Percentiles rank a stretch among this genome's conserved stretches.
These are phyloP conservation scores for Synanthedon andrenaeformis DNA, from an alignment of 2,888 invertebrate genomes.

Conservation along the genomic window DNA sequence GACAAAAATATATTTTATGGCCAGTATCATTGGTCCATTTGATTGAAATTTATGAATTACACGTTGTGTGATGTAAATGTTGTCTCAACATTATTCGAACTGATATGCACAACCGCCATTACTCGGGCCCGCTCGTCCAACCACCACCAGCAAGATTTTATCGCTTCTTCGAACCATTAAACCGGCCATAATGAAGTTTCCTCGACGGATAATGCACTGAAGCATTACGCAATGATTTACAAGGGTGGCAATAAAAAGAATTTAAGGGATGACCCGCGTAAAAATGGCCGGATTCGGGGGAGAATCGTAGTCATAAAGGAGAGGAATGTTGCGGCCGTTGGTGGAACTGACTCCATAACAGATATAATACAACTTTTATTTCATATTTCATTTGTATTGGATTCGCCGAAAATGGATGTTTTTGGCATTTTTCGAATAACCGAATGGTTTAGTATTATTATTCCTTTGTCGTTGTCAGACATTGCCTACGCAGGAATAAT, in stretches of 20 bases:
- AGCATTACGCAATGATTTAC: conserved; percentile 69
- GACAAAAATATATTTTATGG: no score
- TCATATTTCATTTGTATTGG: conserved; percentile 1
- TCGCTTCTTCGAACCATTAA: conserved; percentile 68
- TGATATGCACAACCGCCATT: conserved; percentile 20
- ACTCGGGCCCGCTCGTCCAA: conserved; percentile 22
- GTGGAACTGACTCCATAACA: conserved; percentile 29
- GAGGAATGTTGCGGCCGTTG: conserved; percentile 51
- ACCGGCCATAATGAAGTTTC: conserved; percentile 70
- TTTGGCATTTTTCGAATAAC: no score
- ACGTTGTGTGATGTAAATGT: neutral
- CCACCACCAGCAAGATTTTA: conserved; percentile 61
- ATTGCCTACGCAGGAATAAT: no score
- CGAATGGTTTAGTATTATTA: no score
- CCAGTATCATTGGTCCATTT: no score
- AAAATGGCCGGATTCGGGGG: conserved; percentile 33
- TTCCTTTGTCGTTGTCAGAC: no score
- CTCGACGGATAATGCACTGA: conserved; percentile 64
- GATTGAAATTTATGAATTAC: conserved; percentile 1
- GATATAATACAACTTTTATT: conserved; percentile 8
- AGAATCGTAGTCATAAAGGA: conserved; percentile 54
- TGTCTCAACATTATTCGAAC: neutral
- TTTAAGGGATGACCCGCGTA: conserved; percentile 67
- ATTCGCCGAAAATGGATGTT: neutral
- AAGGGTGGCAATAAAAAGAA: conserved; percentile 68